Base-by-base conservation (phyloP, 2,797 vertebrate genomes). In the Esox lucius region DNA sequence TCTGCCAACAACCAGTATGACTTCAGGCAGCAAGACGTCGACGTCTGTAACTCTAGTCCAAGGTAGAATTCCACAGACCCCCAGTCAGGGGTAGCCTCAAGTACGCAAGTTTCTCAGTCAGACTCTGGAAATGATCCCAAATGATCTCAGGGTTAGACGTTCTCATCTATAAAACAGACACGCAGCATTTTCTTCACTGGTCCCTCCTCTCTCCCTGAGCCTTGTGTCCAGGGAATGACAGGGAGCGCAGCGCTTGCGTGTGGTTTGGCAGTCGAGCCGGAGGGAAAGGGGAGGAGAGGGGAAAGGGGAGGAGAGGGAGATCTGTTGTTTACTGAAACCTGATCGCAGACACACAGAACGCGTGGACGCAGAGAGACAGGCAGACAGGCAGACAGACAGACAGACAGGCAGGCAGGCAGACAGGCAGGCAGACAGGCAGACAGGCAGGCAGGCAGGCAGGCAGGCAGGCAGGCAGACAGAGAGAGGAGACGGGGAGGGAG, bases 311-410 rank as follows among this genome's bases (percentile, higher is more conserved):
- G 48, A 53, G 26, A 1, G 31, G 51, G 51, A 61, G 31, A 56
- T 72, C 33, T 62, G 70, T 72, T 71, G 70, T 71, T 71, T 72
- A 33, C 70, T 72, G 70, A 72, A 42, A 72, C 39, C 31, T 72
- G 70, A 72, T 62, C 31, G 35, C 53, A 42, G 33, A 31, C 15
- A 70, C 46, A 51, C 46, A 70, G 42, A 12, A 46, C 49, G 22
- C 13, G 28, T 31, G 28, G 28, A 31, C 28, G 31, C 28, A 31
- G 1, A 31, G n/a, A n/a, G 28, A 31, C 28, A 31, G 28, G 28
- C 3, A 31, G 28, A 31, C 1, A 31, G 28, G 3, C 28, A 31
- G 28, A 3, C 1, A 31, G 28, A 31, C n/a, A n/a, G n/a, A n/a
- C n/a, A n/a, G n/a, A n/a, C n/a, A n/a, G n/a, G n/a, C n/a, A n/a